These are phyloP conservation scores for Heteromormyrus szaboi DNA, from an alignment of 2,797 vertebrate genomes.

Conservation along the genomic window DNA sequence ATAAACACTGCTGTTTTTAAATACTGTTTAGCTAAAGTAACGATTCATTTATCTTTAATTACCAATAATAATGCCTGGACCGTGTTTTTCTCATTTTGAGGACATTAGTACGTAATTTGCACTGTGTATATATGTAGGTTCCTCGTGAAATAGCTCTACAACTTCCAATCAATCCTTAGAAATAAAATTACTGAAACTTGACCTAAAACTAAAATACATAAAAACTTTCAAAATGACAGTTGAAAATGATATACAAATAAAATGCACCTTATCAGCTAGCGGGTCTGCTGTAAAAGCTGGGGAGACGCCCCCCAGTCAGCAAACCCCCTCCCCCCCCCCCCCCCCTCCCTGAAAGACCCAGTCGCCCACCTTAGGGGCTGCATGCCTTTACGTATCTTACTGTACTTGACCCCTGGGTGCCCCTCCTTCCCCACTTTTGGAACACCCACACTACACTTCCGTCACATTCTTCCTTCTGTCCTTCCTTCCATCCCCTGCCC, in stretches of 20 bases:
- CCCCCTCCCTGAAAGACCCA: background rate
- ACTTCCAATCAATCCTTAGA: background rate
- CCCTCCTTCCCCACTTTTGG: conserved; percentile 41
- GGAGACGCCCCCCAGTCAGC: background rate
- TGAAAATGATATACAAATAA: background rate
- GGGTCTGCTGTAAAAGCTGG: background rate
- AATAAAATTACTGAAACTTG: background rate
- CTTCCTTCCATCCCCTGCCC: conserved; percentile 45
- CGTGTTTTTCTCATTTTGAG: background rate
- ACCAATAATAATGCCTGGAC: background rate
- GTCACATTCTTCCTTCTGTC: conserved; percentile 42
- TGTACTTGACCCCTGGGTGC: conserved; percentile 55
- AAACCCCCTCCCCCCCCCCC: background rate
- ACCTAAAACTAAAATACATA: background rate
- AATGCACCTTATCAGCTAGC: background rate
- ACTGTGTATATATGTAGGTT: background rate
- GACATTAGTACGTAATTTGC: background rate
- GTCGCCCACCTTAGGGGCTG: background rate
- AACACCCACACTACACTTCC: conserved; percentile 33
- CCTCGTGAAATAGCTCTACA: background rate
- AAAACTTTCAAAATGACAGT: background rate
- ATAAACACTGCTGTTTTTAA: background rate
- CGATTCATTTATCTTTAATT: background rate
- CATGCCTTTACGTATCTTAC: conserved; percentile 43
- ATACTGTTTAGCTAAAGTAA: background rate